These are phyloP conservation scores for Bufotes viridis DNA, from an alignment of 2,797 vertebrate species.

Conservation along the genomic window DNA sequence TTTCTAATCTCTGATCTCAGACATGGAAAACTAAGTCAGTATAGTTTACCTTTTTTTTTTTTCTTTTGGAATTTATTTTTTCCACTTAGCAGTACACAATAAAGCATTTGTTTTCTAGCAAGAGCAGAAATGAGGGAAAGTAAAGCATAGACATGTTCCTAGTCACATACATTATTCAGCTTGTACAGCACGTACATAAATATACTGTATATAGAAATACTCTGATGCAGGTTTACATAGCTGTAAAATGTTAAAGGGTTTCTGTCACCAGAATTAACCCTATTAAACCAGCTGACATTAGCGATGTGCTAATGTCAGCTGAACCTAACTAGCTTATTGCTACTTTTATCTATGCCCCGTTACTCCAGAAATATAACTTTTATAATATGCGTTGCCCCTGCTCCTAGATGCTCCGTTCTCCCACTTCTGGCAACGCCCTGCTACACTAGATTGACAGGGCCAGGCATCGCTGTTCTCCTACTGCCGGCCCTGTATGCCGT, in stretches of 20 bases:
- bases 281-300: too few species aligned
- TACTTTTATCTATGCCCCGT: too few species aligned
- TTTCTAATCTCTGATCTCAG: conserved; percentile 15
- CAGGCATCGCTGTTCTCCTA: too few species aligned
- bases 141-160: not conserved
- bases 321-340: too few species aligned
- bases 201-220: not conserved
- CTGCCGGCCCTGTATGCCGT: too few species aligned
- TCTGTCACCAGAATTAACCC: too few species aligned
- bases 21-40: not conserved
- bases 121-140: not conserved
- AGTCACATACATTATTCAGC: not conserved
- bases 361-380: too few species aligned
- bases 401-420: too few species aligned
- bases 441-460: too few species aligned
- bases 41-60: not conserved
- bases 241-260: not conserved
- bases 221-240: not conserved
- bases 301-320: too few species aligned
- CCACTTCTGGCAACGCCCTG: too few species aligned
- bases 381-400: too few species aligned
- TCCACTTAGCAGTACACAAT: not conserved
- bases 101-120: not conserved
- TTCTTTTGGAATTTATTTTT: not conserved
- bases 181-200: not conserved